phyloP scores from a whole-genome alignment of 2,888 invertebrate genomes.

The Synanthedon formicaeformis region DNA sequence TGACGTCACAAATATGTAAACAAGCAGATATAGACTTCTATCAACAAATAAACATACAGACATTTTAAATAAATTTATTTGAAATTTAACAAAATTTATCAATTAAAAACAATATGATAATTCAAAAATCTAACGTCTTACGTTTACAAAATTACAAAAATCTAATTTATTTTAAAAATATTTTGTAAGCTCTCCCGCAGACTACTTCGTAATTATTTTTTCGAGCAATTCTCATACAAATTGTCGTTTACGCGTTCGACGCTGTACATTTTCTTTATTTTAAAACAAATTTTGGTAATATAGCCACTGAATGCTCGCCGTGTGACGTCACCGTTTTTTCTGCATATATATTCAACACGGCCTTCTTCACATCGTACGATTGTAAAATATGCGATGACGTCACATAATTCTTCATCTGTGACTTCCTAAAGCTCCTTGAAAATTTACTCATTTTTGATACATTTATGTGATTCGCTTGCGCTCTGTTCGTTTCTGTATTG shows the following conservation, averaged over 20 bases:
- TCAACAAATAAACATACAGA: too few relatives aligned
- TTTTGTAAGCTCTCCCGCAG: slow-evolving; percentile 4
- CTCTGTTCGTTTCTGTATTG: not conserved
- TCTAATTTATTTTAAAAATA: slow-evolving; percentile 16
- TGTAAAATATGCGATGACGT: slow-evolving; percentile 36
- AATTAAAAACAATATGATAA: too few relatives aligned
- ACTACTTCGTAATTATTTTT: not conserved
- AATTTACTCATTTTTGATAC: not conserved
- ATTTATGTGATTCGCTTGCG: not conserved
- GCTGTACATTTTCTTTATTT: slow-evolving; percentile 24
- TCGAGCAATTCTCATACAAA: too few relatives aligned
- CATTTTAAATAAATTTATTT: too few relatives aligned
- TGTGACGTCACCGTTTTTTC: slow-evolving; percentile 24
- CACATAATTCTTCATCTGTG: not conserved
- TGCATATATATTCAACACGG: slow-evolving; percentile 50
- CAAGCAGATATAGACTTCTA: too few relatives aligned
- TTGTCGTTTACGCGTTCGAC: too few relatives aligned
- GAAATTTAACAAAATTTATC: too few relatives aligned
- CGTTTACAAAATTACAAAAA: slow-evolving; percentile 13
- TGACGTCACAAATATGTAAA: too few relatives aligned
- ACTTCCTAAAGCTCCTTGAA: not conserved
- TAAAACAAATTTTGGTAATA: slow-evolving; percentile 44
- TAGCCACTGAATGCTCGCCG: slow-evolving; percentile 34
- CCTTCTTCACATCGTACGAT: slow-evolving; percentile 46
- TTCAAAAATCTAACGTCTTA: not conserved